Evolutionary conservation across 2,113 vertebrate species (phyloP).

Genomic region (Todiramphus chloris): DNA sequence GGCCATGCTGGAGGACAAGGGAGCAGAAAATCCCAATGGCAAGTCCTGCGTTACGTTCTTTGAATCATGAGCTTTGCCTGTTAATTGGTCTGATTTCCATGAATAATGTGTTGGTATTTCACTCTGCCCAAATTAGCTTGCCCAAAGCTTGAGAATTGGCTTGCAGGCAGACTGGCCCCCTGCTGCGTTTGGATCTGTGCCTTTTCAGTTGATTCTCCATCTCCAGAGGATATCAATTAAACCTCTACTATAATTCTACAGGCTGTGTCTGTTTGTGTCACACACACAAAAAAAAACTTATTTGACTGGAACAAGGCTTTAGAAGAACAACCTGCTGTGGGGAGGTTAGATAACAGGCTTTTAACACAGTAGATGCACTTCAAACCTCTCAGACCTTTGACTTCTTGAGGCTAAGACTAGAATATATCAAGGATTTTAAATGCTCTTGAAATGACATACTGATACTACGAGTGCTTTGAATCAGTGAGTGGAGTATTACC

Average conservation of each 20-base stretch:
- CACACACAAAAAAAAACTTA: conserved; percentile 51
- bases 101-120: conserved; percentile 47
- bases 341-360: conserved; percentile 59
- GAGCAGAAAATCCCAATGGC: not conserved
- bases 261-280: conserved; percentile 50
- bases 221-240: conserved; percentile 70
- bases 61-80: not conserved
- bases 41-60: not conserved
- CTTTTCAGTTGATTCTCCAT: conserved; percentile 57
- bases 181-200: conserved; percentile 45
- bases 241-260: conserved; percentile 40
- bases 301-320: conserved; percentile 60
- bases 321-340: conserved; percentile 56
- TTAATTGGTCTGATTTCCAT: conserved; percentile 57
- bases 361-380: conserved; percentile 65
- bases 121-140: conserved; percentile 39
- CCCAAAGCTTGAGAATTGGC: conserved; percentile 55
- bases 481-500: not conserved
- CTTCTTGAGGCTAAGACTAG: conserved; percentile 50
- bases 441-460: conserved; percentile 43
- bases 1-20: not conserved
- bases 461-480: conserved; percentile 1
- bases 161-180: not conserved
- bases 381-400: conserved; percentile 64
- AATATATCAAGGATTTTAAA: conserved; percentile 58